Base-by-base conservation (phyloP, 1,140 invertebrate genomes). In the Copidosoma floridanum region DNA sequence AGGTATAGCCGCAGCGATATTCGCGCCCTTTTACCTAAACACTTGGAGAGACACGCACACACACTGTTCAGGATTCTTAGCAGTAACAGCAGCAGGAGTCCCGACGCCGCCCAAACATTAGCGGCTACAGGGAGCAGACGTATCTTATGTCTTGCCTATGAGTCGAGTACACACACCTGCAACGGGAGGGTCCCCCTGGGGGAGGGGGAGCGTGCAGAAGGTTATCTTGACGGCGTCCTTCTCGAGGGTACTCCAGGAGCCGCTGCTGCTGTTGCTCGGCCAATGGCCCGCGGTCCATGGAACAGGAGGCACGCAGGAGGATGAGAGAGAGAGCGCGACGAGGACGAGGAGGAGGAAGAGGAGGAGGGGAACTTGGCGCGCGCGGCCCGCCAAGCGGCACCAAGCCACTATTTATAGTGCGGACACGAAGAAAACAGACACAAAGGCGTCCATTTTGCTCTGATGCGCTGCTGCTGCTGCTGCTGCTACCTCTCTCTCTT, bases 381-480 rank as follows among this genome's bases (percentile, higher is more conserved):
- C 35, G 55, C 55, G 32, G 32, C 21, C 43, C 24, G 21, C 41
- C 40, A 18, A n/a, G 38, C 38, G 52, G 24, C 24, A 18, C 20
- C 21, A 37, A 27, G 41, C 26, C 43, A 61, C 51, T 61, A 62
- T 62, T 56, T 62, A 61, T 61, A 50, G 52, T 43, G 46, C 38
- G 7, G 37, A 21, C 41, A 46, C 37, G 46, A 56, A 57, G 53
- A 62, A 80, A 80, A 80, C 77, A 79, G 78, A 79, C 73, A 80
- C 77, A 79, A 80, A 80, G 76, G 77, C 78, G 78, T 80, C 78
- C 78, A 80, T 80, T 80, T 80, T 80, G 76, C 72, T 79, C 71
- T 71, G 63, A 23, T 38, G 65, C 64, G 63, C 64, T 27, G 37
- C 51, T 10, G 38, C 46, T 50, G 43, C 43, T 21, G 6, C 23